phyloP scores from a whole-genome alignment of 2,888 invertebrate species.

The Andrena bicolor region DNA sequence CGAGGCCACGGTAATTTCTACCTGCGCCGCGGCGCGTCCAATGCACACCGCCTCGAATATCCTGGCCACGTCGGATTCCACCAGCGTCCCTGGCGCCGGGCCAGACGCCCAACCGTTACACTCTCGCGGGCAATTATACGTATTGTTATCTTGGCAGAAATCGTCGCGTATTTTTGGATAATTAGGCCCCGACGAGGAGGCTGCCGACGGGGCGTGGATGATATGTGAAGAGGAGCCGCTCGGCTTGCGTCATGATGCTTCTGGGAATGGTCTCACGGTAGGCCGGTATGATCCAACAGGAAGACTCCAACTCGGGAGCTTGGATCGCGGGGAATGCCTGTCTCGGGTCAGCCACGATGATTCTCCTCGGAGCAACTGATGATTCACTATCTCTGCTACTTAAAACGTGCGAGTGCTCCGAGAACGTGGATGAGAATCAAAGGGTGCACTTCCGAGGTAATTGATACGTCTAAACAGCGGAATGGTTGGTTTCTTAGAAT shows the following conservation, averaged over 20 bases:
- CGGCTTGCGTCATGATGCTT: conserved; percentile 42
- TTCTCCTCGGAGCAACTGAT: too few relatives aligned
- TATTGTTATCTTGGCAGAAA: conserved; percentile 63
- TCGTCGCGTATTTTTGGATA: conserved; percentile 58
- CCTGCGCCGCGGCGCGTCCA: conserved; percentile 22
- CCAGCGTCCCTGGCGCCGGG: conserved; percentile 29
- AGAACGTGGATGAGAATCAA: too few relatives aligned
- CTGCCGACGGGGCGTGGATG: conserved; percentile 23
- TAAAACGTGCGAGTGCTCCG: too few relatives aligned
- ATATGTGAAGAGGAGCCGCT: conserved; percentile 20
- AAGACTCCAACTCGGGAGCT: too few relatives aligned
- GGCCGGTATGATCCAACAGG: too few relatives aligned
- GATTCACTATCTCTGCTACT: too few relatives aligned
- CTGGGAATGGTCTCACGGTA: conserved; percentile 14
- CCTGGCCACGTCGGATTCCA: conserved; percentile 23
- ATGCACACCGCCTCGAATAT: neutral
- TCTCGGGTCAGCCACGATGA: too few relatives aligned
- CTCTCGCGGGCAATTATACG: conserved; percentile 44
- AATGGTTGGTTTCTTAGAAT: too few relatives aligned
- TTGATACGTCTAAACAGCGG: too few relatives aligned
- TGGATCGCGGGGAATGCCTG: too few relatives aligned
- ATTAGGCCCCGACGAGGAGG: conserved; percentile 34
- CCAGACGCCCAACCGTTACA: conserved; percentile 31
- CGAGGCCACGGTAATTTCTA: conserved; percentile 39
- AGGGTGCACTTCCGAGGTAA: too few relatives aligned